Percentiles rank a stretch among this genome's conserved stretches.
These are phyloP conservation scores for Drosophila nigrodunni DNA, from an alignment of 1,140 invertebrate genomes.

Conservation along the genomic window DNA sequence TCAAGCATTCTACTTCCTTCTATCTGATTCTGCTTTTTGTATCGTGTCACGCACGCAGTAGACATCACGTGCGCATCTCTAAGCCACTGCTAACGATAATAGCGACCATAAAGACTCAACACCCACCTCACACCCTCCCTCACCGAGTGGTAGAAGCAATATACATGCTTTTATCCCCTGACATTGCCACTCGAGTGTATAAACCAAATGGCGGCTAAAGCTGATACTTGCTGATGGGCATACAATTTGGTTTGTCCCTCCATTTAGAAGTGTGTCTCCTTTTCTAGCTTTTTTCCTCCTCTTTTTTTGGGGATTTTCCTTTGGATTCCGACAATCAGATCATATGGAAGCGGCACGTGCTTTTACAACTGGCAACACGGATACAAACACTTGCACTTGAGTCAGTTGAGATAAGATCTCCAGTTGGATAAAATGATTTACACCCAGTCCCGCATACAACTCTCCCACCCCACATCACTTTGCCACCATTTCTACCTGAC, in stretches of 20 bases:
- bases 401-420: constrained; percentile 63
- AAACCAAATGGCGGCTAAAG: constrained; percentile 53
- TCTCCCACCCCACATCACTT: background rate
- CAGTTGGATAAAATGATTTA: constrained; percentile 76
- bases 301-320: constrained; percentile 1
- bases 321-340: constrained; percentile 20
- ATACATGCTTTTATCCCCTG: constrained; percentile 61
- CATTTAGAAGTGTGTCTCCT: background rate
- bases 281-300: constrained; percentile 5
- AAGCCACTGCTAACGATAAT: constrained; percentile 9
- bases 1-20: too few relatives aligned
- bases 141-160: background rate
- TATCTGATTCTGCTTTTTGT: too few relatives aligned
- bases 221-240: constrained; percentile 26
- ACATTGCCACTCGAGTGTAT: constrained; percentile 59
- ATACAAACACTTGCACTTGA: constrained; percentile 13
- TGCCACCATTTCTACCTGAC: constrained; percentile 1
- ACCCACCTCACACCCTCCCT: too few relatives aligned
- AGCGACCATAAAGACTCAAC: background rate
- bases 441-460: constrained; percentile 32
- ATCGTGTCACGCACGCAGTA: background rate
- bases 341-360: constrained; percentile 30
- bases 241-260: constrained; percentile 19
- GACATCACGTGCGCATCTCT: constrained; percentile 8
- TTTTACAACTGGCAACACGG: constrained; percentile 12